Percentiles rank a stretch among this genome's conserved stretches.
phyloP scores from a whole-genome alignment of 1,140 invertebrate species.

The Marisa cornuarietis region DNA sequence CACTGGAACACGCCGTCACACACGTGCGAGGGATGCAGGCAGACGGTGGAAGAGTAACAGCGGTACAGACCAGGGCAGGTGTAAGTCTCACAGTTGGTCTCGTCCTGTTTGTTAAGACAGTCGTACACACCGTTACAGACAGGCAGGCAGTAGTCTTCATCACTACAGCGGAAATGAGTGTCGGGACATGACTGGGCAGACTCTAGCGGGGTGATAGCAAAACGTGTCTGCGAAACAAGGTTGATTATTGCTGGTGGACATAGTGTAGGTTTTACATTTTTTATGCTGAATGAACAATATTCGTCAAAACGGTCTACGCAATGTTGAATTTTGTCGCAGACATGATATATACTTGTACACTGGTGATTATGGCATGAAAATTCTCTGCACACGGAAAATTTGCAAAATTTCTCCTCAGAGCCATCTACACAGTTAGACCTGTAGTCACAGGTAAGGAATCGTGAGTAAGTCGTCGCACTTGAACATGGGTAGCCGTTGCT shows the following conservation, averaged over 20 bases:
- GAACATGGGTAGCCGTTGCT: background rate
- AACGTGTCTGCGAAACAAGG: background rate
- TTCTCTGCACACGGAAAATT: background rate
- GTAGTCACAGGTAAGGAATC: background rate
- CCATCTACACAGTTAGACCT: background rate
- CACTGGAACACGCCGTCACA: slow-evolving; percentile 6
- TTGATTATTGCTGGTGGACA: background rate
- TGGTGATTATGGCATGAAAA: background rate
- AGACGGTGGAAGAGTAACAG: too few species aligned
- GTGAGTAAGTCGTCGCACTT: background rate
- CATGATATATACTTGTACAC: background rate
- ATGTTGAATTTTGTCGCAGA: background rate
- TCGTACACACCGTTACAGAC: slow-evolving; percentile 22
- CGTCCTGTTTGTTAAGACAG: too few species aligned
- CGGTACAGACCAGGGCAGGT: too few species aligned
- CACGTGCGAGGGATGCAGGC: too few species aligned
- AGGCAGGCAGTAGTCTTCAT: slow-evolving; percentile 13
- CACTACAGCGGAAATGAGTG: slow-evolving; percentile 15
- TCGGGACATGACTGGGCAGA: background rate
- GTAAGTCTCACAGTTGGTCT: too few species aligned
- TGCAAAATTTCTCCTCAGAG: background rate
- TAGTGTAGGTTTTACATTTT: background rate
- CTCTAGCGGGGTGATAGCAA: background rate
- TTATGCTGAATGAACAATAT: background rate
- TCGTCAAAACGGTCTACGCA: background rate